A percentile compares a stretch with the other conserved stretches of the same genome.
Conservation (phyloP, 2,797 vertebrate genomes). For the Stomatorhinus walkeri region DNA sequence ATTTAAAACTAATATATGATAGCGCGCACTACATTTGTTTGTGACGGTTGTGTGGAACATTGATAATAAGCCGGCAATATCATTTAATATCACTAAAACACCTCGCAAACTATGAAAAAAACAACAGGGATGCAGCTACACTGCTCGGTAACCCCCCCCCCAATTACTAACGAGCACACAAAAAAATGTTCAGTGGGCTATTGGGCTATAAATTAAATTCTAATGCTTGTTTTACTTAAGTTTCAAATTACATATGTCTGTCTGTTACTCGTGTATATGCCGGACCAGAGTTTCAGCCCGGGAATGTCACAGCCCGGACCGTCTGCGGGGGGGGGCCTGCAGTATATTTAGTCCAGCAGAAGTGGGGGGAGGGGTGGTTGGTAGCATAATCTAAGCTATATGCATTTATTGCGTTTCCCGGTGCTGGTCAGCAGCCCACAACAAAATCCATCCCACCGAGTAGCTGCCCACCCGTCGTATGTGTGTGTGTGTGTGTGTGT, state of each 20-base stretch:
- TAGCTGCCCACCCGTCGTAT: not conserved
- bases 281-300: not conserved
- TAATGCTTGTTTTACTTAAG: not conserved
- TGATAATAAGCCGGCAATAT: not conserved
- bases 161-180: not conserved
- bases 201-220: not conserved
- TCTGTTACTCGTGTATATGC: not conserved
- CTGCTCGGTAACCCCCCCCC: not conserved
- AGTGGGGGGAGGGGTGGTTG: not conserved
- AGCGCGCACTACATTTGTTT: not conserved
- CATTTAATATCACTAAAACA: not conserved
- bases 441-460: not conserved
- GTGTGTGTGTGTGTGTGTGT: not conserved
- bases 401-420: not conserved
- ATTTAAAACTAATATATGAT: not conserved
- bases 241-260: not conserved
- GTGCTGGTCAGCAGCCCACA: not conserved
- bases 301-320: not conserved
- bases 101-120: not conserved
- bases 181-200: not conserved
- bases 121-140: not conserved
- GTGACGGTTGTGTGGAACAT: not conserved
- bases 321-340: not conserved
- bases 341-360: not conserved
- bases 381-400: not conserved